Evolutionary conservation across 2,797 vertebrate species (phyloP).

Genomic region (Ispidina lecontei): DNA sequence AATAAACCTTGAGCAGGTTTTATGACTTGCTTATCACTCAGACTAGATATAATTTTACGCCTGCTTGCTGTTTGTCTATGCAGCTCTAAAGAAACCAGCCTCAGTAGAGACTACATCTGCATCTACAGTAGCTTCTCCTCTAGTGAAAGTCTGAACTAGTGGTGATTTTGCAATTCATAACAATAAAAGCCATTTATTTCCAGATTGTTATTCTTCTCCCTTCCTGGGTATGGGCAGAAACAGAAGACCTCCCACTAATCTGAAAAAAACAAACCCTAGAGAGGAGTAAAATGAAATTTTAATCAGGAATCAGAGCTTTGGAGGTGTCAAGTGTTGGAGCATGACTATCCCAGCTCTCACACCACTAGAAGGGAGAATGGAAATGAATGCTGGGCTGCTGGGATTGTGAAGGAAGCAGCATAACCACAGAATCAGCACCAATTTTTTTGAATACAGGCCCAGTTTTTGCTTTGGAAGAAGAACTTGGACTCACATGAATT

Average conservation of each 20-base stretch:
- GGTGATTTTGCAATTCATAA: constrained; percentile 16
- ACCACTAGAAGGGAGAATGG: constrained; percentile 21
- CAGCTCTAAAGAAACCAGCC: not conserved
- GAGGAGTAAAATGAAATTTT: constrained; percentile 29
- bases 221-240: constrained; percentile 14
- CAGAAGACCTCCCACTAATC: constrained; percentile 34
- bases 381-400: constrained; percentile 46
- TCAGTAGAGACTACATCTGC: not conserved
- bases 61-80: not conserved
- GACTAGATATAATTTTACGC: not conserved
- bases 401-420: constrained; percentile 32
- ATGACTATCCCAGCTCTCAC: constrained; percentile 5
- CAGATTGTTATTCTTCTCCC: constrained; percentile 40
- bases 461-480: constrained; percentile 63
- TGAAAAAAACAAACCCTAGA: constrained; percentile 9
- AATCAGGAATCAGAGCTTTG: not conserved
- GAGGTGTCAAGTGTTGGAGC: constrained; percentile 20
- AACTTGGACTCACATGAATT: constrained; percentile 58
- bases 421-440: constrained; percentile 62
- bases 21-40: not conserved
- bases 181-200: constrained; percentile 26
- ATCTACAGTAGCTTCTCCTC: not conserved
- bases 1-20: not conserved
- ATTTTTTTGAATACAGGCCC: constrained; percentile 23
- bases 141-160: not conserved